phyloP scores from a whole-genome alignment of 37 sponge, comb jelly and placozoan genomes.

The Beroe ovata region DNA sequence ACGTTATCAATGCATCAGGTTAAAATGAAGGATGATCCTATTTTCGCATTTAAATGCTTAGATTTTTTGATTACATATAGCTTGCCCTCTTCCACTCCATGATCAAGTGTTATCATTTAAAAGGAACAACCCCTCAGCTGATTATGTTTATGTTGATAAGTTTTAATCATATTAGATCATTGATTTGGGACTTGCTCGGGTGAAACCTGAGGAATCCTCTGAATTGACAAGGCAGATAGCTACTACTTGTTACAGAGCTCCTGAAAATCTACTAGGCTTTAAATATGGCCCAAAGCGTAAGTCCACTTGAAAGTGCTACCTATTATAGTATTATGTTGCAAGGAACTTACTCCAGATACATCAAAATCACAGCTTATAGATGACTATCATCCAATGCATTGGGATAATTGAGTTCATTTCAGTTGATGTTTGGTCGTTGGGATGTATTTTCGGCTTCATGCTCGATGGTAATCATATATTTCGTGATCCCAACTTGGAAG shows the following conservation, averaged over 20 bases:
- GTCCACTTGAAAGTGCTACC: no score
- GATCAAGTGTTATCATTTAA: no score
- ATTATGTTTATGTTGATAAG: not conserved
- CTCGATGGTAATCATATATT: not conserved
- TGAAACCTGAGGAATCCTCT: not conserved
- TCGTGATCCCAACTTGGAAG: not conserved
- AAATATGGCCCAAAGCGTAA: conserved; percentile 1
- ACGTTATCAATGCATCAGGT: no score
- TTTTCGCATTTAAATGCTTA: no score
- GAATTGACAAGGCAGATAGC: conserved; percentile 3
- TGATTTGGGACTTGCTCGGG: conserved; percentile 26
- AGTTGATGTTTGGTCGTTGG: conserved; percentile 56
- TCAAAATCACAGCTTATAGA: not conserved
- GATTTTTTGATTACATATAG: no score
- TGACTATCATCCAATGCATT: not conserved
- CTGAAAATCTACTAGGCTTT: conserved; percentile 9
- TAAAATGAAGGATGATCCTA: no score
- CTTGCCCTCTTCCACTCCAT: no score
- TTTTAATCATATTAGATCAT: not conserved
- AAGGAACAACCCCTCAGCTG: not conserved
- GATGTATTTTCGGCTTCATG: not conserved
- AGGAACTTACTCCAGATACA: no score
- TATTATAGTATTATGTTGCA: no score
- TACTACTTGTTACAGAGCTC: conserved; percentile 20
- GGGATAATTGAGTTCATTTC: not conserved